phyloP scores from a whole-genome alignment of 2,113 vertebrate species.

The Erythrolamprus reginae region DNA sequence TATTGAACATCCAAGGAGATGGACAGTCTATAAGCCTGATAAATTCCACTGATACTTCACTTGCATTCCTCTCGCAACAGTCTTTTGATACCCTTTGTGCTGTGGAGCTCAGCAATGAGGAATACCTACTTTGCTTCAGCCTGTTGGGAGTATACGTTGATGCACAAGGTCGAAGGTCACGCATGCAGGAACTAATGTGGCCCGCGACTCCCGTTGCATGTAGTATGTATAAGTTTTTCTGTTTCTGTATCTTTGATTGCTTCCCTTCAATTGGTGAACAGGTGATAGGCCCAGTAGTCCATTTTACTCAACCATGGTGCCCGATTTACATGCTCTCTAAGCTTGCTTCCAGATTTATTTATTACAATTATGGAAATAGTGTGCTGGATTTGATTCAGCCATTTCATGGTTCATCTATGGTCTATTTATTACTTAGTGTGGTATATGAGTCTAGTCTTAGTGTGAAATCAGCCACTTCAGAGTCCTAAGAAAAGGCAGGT shows the following conservation, averaged over 20 bases:
- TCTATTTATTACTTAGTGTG: background rate
- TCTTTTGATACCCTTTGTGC: constrained; percentile 90
- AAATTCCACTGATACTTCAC: constrained; percentile 85
- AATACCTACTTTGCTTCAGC: constrained; percentile 97
- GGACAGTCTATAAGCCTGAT: constrained; percentile 89
- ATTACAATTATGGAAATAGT: background rate
- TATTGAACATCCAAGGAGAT: constrained; percentile 91
- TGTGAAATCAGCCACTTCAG: too few species aligned
- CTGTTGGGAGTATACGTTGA: constrained; percentile 95
- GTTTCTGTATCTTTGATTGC: constrained; percentile 68
- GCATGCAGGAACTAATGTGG: constrained; percentile 97
- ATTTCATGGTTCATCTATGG: background rate
- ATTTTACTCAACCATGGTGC: background rate
- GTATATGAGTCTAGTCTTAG: background rate
- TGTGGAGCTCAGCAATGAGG: constrained; percentile 79
- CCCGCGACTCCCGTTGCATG: constrained; percentile 89
- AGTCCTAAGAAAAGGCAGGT: background rate
- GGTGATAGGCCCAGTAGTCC: background rate
- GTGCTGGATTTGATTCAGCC: background rate
- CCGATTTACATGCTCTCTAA: background rate
- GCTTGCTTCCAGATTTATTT: background rate
- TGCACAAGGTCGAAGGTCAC: constrained; percentile 85
- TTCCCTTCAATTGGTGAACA: constrained; percentile 25
- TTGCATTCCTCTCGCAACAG: constrained; percentile 89
- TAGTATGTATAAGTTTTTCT: constrained; percentile 87